phyloP scores from a whole-genome alignment of 2,113 vertebrate species.

The Microcebus griseorufus region DNA sequence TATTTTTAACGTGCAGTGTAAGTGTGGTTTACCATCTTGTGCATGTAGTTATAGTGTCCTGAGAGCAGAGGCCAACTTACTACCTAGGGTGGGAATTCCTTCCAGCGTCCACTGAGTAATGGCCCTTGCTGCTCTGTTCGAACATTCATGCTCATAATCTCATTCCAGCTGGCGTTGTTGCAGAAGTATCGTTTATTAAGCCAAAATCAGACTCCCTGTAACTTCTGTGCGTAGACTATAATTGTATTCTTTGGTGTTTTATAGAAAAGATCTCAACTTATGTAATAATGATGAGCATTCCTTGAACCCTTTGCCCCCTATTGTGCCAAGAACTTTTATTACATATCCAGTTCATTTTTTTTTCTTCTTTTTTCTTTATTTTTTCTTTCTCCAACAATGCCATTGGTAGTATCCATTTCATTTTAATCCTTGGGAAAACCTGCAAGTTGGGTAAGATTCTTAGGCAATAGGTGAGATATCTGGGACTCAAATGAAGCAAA shows the following conservation, averaged over 20 bases:
- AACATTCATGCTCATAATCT: neutral
- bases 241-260: neutral
- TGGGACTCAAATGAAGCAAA: neutral
- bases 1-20: neutral
- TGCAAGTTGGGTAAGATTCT: neutral
- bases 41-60: neutral
- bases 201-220: neutral
- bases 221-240: neutral
- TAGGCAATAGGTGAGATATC: neutral
- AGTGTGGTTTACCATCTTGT: neutral
- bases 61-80: neutral
- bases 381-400: no score
- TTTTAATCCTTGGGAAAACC: constrained; percentile 4
- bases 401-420: neutral
- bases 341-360: neutral
- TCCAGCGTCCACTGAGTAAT: neutral
- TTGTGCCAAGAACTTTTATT: neutral
- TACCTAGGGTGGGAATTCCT: neutral
- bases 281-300: neutral
- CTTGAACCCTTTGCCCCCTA: neutral
- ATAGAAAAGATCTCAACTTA: neutral
- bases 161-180: neutral
- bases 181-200: neutral
- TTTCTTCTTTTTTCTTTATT: no score
- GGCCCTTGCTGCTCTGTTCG: neutral